Base-by-base conservation (phyloP, 2,113 vertebrate genomes). In the Hemiprocne comata region DNA sequence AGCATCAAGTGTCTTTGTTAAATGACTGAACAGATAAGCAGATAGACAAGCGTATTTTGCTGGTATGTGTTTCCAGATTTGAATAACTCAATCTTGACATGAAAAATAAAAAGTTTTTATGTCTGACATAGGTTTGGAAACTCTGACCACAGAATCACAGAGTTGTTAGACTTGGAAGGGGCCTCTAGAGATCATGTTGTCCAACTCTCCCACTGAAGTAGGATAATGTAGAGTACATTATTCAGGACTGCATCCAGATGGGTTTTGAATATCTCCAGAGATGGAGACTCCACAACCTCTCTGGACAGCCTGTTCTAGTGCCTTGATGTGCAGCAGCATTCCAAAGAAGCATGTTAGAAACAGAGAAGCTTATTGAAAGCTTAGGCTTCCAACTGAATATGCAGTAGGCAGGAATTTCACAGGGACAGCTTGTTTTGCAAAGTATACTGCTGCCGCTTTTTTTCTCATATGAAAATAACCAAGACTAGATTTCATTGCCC, bases 381-480 rank as follows among this genome's bases (percentile, higher is more conserved):
- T 94, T 87, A 75, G 57, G 14, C 84, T 94, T 66, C 93, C 70
- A 90, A 24, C 25, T 79, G 44, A 81, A 64, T 75, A 58, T 85
- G 48, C 44, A 85, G 73, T 65, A 90, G 84, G 70, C 93, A 92
- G 57, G 69, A 89, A 75, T 92, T 94, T 97, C 86, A 75, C 74
- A 87, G 40, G 87, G 87, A 91, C 89, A 93, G 74, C 57, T 88
- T 94, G 75, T 88, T 91, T 92, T 93, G 83, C 36, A 17, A 92
- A 81, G 54, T 65, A 64, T 84, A 21, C 38, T 94, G 21, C 65
- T 94, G 65, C 38, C 92, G 62, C 10, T 76, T 66, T 57, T 65
- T 71, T 84, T 64, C 64, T 75, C 50, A 33, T 28, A 60, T 91
- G 38, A 74, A 91, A 94, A 89, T 94, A 94, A 44, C 48, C 2